Evolutionary conservation across 2,797 vertebrate species (phyloP).

Genomic region (Carapus acus): DNA sequence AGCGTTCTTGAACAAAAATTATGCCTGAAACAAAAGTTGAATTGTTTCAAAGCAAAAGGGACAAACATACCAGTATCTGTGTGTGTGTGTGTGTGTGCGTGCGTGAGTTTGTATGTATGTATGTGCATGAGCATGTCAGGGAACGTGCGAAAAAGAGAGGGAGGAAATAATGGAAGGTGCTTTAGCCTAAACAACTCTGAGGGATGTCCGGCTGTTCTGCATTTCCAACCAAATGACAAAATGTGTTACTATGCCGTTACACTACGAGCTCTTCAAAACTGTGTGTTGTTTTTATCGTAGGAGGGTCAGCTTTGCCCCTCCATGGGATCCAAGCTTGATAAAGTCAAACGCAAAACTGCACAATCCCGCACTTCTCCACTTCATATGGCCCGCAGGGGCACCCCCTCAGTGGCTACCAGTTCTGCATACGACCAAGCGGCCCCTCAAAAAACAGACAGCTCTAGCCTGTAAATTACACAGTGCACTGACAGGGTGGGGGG

Average conservation of each 20-base stretch:
- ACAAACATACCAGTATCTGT: conserved; percentile 60
- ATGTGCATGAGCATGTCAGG: conserved; percentile 13
- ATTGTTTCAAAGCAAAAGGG: conserved; percentile 56
- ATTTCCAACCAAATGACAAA: conserved; percentile 56
- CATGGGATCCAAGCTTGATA: conserved; percentile 36
- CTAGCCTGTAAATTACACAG: conserved; percentile 36
- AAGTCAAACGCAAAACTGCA: conserved; percentile 15
- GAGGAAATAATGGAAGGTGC: conserved; percentile 18
- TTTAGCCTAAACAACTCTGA: conserved; percentile 26
- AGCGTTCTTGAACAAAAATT: conserved; percentile 43
- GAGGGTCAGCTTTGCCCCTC: conserved; percentile 33
- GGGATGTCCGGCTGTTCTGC: conserved; percentile 50
- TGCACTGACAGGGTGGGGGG: conserved; percentile 35
- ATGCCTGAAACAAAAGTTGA: conserved; percentile 46
- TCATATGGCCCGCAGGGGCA: conserved; percentile 18
- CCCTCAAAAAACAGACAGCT: conserved; percentile 20
- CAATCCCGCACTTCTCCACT: conserved; percentile 22
- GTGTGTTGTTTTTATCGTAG: conserved; percentile 24
- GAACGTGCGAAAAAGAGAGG: conserved; percentile 1
- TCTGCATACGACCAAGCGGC: conserved; percentile 37
- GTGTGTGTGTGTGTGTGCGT: conserved; percentile 12
- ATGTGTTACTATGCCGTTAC: conserved; percentile 49
- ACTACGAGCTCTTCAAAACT: conserved; percentile 47
- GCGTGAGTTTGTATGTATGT: conserved; percentile 9
- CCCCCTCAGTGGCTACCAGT: conserved; percentile 17